These are phyloP conservation scores for Oreochromis spilurus DNA, from an alignment of 2,113 vertebrate genomes.

Conservation along the genomic window DNA sequence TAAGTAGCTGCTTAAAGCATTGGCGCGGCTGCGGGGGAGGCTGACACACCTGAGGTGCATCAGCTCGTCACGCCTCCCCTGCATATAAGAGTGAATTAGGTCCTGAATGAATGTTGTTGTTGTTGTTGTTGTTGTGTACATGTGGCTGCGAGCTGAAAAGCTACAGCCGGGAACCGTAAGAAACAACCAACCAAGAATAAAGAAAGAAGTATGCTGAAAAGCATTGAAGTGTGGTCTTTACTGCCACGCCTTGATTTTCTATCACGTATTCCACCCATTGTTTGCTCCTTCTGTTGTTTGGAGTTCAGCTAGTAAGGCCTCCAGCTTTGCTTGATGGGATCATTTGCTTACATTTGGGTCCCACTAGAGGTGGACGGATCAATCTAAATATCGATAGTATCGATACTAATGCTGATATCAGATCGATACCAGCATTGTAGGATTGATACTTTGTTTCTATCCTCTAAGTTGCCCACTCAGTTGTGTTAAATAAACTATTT, in stretches of 20 bases:
- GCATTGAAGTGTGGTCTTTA: neutral
- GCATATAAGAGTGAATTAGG: rapidly evolving
- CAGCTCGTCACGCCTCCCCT: neutral
- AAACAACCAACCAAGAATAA: neutral
- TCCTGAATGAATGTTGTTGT: neutral
- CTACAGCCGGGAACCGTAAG: rapidly evolving
- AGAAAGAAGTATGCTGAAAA: neutral
- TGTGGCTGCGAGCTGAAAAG: rapidly evolving
- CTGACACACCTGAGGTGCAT: neutral
- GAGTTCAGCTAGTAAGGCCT: neutral
- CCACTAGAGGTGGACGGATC: rapidly evolving
- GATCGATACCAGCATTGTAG: rapidly evolving
- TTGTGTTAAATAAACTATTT: rapidly evolving
- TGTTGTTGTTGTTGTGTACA: neutral
- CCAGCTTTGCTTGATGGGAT: neutral
- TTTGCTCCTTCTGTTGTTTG: neutral
- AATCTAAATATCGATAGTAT: neutral
- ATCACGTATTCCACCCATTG: neutral
- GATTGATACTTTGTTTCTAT: neutral
- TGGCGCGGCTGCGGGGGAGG: rapidly evolving
- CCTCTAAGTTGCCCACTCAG: neutral
- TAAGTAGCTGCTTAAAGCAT: neutral
- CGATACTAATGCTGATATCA: neutral
- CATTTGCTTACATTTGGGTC: neutral
- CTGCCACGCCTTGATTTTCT: neutral